A percentile compares a stretch with the other conserved stretches of the same genome.
These are phyloP conservation scores for Eustalomyia histrio DNA, from an alignment of 2,888 invertebrate genomes.

Conservation along the genomic window DNA sequence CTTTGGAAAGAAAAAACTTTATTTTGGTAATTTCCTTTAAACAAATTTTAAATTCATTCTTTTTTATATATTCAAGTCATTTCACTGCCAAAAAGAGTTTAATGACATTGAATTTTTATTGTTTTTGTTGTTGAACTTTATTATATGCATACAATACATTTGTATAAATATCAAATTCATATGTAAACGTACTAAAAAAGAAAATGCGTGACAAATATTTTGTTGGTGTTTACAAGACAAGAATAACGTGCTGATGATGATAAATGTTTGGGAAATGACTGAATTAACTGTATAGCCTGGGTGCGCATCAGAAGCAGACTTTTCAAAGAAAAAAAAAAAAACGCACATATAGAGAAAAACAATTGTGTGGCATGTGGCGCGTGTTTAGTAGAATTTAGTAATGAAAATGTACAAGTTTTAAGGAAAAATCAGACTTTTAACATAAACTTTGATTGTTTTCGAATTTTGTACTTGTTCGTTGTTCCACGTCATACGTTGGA, in stretches of 20 bases:
- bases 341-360: not conserved
- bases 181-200: too few relatives aligned
- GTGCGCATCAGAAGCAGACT: not conserved
- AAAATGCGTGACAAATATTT: not conserved
- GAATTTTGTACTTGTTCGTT: not conserved
- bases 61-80: not conserved
- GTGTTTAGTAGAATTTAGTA: not conserved
- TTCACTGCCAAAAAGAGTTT: conserved; percentile 58
- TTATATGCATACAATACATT: not conserved
- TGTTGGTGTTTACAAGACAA: not conserved
- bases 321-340: not conserved
- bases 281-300: not conserved
- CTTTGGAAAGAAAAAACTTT: not conserved
- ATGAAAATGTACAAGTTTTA: not conserved
- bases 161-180: not conserved
- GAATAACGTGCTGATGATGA: not conserved
- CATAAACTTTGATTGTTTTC: conserved; percentile 25
- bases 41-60: not conserved
- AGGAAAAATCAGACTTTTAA: conserved; percentile 31
- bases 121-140: not conserved
- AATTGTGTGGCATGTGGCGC: not conserved
- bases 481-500: conserved; percentile 28
- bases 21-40: not conserved
- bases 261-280: not conserved
- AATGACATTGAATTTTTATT: conserved; percentile 53